Percentiles rank a stretch among this genome's conserved stretches.
Conservation (phyloP, 1,140 invertebrate species). For the Limonius californicus region DNA sequence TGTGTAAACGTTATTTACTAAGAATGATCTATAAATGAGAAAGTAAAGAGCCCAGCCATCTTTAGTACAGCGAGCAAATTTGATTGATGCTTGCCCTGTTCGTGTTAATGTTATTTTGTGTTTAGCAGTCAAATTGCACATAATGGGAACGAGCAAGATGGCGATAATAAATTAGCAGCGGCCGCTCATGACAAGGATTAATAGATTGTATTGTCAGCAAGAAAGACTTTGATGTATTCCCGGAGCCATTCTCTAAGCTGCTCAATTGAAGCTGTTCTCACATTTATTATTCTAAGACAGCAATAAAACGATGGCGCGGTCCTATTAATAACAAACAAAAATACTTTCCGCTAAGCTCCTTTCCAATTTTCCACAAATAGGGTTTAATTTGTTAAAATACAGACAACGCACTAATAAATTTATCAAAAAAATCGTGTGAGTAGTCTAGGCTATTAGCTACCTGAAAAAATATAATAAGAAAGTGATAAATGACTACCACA, state of each 20-base stretch:
- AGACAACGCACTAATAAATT: too few species aligned
- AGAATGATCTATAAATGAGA: too few species aligned
- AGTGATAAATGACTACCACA: too few species aligned
- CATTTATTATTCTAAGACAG: slow-evolving; percentile 38
- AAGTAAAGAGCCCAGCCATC: neutral
- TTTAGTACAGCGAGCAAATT: slow-evolving; percentile 19
- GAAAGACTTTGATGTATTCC: slow-evolving; percentile 45
- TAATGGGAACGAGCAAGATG: slow-evolving; percentile 19
- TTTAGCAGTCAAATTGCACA: slow-evolving; percentile 28
- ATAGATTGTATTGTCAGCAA: slow-evolving; percentile 45
- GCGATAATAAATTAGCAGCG: slow-evolving; percentile 44
- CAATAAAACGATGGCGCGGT: neutral
- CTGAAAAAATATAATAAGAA: too few species aligned
- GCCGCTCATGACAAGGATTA: slow-evolving; percentile 44
- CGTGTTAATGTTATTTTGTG: slow-evolving; percentile 33
- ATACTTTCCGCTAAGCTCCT: too few species aligned
- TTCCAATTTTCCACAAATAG: too few species aligned
- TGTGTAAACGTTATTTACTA: too few species aligned
- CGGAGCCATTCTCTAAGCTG: slow-evolving; percentile 37
- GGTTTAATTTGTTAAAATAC: too few species aligned
- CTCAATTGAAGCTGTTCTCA: slow-evolving; percentile 42
- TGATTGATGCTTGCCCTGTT: slow-evolving; percentile 38
- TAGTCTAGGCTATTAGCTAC: too few species aligned
- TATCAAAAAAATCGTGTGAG: too few species aligned
- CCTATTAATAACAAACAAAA: neutral